These are phyloP conservation scores for Gymnoscopelus braueri DNA, from an alignment of 2,797 vertebrate species.

Conservation along the genomic window DNA sequence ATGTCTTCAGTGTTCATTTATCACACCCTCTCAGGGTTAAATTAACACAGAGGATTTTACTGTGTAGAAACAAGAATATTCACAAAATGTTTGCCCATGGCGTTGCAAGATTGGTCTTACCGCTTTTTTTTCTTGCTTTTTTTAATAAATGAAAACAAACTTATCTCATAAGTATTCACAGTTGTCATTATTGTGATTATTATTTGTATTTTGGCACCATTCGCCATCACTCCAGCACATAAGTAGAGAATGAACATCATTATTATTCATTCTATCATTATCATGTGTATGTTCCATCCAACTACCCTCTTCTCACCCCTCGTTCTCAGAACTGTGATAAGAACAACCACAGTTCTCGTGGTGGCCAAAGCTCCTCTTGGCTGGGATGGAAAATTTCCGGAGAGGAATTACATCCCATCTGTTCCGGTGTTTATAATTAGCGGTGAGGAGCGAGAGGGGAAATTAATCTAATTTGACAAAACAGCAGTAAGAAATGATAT, in stretches of 20 bases:
- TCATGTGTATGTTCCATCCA: slow-evolving; percentile 19
- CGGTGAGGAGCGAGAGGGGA: slow-evolving; percentile 55
- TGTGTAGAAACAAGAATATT: not conserved
- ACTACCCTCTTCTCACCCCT: slow-evolving; percentile 16
- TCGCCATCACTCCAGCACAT: not conserved
- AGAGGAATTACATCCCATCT: slow-evolving; percentile 70
- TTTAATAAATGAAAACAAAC: slow-evolving; percentile 22
- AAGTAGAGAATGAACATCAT: not conserved
- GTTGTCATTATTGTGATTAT: not conserved
- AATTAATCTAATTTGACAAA: slow-evolving; percentile 71
- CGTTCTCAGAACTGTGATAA: slow-evolving; percentile 36
- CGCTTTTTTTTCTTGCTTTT: not conserved
- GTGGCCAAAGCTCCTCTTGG: slow-evolving; percentile 53
- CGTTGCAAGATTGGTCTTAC: not conserved
- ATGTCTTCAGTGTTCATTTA: too few species aligned
- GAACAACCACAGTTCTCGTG: slow-evolving; percentile 50
- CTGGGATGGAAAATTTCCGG: slow-evolving; percentile 48
- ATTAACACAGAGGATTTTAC: too few species aligned
- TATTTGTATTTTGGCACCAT: too few species aligned
- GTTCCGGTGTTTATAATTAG: slow-evolving; percentile 72
- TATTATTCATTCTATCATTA: not conserved
- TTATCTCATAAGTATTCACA: not conserved
- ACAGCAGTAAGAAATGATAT: slow-evolving; percentile 57
- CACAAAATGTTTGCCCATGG: slow-evolving; percentile 8
- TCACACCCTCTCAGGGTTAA: too few species aligned